Evolutionary conservation across 2,113 vertebrate species (phyloP).

Genomic region (Odocoileus hemionus): DNA sequence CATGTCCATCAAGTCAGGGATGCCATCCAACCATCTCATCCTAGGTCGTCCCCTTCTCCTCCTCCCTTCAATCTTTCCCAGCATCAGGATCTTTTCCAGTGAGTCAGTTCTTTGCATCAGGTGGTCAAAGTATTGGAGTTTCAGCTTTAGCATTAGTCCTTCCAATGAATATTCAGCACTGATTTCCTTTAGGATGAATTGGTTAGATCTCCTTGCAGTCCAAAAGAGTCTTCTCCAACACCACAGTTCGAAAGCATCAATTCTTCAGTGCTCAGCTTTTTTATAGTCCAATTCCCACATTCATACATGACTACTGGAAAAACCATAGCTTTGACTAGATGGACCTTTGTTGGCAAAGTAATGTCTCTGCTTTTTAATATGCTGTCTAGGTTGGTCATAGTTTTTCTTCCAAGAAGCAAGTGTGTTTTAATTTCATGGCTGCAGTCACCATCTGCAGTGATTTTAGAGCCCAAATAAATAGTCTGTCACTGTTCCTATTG

Average conservation of each 20-base stretch:
- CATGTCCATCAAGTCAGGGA: background rate
- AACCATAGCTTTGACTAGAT: background rate
- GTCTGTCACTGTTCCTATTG: background rate
- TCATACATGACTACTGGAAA: background rate
- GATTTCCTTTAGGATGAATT: rapidly evolving
- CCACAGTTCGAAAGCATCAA: background rate
- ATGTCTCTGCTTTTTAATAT: background rate
- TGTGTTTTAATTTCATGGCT: background rate
- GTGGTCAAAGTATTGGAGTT: background rate
- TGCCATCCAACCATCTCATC: background rate
- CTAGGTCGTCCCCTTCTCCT: background rate
- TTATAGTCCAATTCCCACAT: background rate
- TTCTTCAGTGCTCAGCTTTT: background rate
- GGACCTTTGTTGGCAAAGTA: background rate
- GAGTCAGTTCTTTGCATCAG: background rate
- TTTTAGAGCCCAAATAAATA: background rate
- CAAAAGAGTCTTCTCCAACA: background rate
- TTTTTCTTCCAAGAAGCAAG: background rate
- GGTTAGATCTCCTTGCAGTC: background rate
- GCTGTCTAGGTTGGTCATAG: background rate
- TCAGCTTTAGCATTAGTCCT: background rate
- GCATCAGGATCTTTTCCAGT: background rate
- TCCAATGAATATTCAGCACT: background rate
- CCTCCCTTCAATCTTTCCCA: background rate
- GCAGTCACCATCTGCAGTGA: background rate